Evolutionary conservation across 2,113 vertebrate genomes (phyloP).

Genomic region (Shinisaurus crocodilurus): DNA sequence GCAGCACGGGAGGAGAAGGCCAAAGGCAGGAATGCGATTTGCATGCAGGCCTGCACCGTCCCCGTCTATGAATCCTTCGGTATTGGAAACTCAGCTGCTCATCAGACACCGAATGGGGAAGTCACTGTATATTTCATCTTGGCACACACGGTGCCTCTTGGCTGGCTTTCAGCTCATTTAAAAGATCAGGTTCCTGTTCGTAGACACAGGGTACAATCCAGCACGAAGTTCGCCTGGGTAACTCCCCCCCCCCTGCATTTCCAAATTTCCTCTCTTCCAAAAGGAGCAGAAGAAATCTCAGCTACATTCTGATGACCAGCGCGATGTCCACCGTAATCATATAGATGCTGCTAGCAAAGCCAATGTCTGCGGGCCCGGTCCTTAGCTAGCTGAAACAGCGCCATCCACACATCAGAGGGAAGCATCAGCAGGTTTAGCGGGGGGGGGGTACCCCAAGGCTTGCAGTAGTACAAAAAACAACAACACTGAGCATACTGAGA

Average conservation of each 20-base stretch:
- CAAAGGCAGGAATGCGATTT: not conserved
- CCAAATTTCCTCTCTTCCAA: not conserved
- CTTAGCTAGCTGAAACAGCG: too few species aligned
- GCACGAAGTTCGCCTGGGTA: accelerated
- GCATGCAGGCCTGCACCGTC: not conserved
- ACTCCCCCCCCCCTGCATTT: too few species aligned
- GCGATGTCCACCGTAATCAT: not conserved
- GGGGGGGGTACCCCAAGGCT: too few species aligned
- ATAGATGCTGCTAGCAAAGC: too few species aligned
- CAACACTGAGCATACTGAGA: too few species aligned
- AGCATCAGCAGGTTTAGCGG: too few species aligned
- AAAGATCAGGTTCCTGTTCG: not conserved
- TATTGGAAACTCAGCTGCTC: not conserved
- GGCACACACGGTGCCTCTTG: not conserved
- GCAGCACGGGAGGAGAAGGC: not conserved
- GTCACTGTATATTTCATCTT: not conserved
- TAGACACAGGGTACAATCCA: not conserved
- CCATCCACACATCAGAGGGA: too few species aligned
- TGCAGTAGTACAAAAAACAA: too few species aligned
- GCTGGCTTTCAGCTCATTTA: not conserved
- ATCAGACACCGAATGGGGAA: not conserved
- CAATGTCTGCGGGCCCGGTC: too few species aligned
- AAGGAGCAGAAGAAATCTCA: not conserved
- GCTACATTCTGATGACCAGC: not conserved
- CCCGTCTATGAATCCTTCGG: not conserved